Conservation (phyloP, 2,113 vertebrate species). For the Struthio camelus region DNA sequence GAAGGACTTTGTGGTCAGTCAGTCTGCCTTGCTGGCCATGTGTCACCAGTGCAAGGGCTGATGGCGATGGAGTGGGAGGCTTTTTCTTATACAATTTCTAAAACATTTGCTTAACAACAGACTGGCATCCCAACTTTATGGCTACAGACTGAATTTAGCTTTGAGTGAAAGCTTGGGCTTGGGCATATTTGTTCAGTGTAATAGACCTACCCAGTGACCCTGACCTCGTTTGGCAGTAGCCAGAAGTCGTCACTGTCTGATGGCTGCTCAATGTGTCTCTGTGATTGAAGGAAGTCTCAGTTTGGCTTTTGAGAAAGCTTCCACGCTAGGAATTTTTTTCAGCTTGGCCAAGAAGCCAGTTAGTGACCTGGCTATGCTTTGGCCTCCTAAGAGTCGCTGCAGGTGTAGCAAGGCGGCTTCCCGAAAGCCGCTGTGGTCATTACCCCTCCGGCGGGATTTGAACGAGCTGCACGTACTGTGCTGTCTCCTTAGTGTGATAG, state of each 20-base stretch:
- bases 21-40: background rate
- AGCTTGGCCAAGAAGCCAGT: background rate
- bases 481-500: background rate
- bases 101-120: background rate
- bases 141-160: background rate
- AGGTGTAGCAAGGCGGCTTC: background rate
- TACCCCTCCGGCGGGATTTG: background rate
- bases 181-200: background rate
- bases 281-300: background rate
- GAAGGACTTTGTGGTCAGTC: background rate
- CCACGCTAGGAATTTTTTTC: background rate
- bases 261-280: background rate
- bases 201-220: background rate
- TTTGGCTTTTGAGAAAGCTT: background rate
- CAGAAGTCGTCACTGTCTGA: background rate
- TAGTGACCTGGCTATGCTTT: background rate
- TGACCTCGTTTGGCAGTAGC: background rate
- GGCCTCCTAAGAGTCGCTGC: background rate
- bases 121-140: background rate
- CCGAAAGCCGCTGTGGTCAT: background rate
- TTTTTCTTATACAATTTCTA: background rate
- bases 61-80: background rate
- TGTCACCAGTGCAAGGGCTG: slow-evolving; percentile 23
- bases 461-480: background rate
- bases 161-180: background rate